These are phyloP conservation scores for Crocidura indochinensis DNA, from an alignment of 2,797 vertebrate genomes.

Conservation along the genomic window DNA sequence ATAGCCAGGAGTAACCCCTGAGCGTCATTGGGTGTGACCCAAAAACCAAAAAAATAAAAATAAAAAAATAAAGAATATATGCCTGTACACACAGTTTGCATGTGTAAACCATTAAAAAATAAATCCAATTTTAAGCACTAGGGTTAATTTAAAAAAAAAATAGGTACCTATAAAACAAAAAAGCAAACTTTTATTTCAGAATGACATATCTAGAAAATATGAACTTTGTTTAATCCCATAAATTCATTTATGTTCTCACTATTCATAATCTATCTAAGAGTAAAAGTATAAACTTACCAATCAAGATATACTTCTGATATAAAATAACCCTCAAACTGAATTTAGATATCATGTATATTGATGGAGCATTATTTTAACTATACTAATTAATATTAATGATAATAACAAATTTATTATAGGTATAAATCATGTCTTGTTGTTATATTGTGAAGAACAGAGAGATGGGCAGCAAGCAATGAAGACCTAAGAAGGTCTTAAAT, in stretches of 20 bases:
- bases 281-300: neutral
- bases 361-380: neutral
- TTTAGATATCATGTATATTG: neutral
- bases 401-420: neutral
- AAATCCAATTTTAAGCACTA: too few species aligned
- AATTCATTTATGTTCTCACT: neutral
- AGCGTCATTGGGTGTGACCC: too few species aligned
- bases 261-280: neutral
- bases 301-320: neutral
- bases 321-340: neutral
- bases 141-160: too few species aligned
- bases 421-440: neutral
- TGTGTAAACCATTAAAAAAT: too few species aligned
- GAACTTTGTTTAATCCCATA: slow-evolving; percentile 6
- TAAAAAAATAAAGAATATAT: too few species aligned
- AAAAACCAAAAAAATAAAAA: too few species aligned
- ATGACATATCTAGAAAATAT: neutral
- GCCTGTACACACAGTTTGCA: too few species aligned
- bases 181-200: slow-evolving; percentile 2
- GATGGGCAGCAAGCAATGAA: neutral
- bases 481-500: too few species aligned
- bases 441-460: neutral
- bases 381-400: too few species aligned
- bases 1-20: too few species aligned
- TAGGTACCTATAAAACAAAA: slow-evolving; percentile 18